These are phyloP conservation scores for Maccullochella peelii DNA, from an alignment of 2,113 vertebrate genomes.

Conservation along the genomic window DNA sequence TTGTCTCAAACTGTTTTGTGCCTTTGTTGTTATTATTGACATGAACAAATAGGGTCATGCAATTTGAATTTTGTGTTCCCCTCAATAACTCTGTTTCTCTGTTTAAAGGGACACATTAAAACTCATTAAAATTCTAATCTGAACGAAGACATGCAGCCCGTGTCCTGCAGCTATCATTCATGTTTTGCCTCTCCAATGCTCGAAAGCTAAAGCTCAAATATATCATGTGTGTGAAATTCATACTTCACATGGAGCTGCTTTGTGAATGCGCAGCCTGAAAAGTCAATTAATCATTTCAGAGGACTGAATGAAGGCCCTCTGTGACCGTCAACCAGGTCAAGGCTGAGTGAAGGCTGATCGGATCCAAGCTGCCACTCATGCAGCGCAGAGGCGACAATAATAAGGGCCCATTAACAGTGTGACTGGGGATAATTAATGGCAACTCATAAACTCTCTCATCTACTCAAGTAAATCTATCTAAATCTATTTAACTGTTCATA, in stretches of 20 bases:
- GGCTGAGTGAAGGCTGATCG: constrained; percentile 11
- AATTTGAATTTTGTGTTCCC: background rate
- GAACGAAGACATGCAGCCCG: background rate
- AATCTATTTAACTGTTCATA: background rate
- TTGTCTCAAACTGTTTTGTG: background rate
- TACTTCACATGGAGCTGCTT: constrained; percentile 4
- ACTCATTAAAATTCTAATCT: background rate
- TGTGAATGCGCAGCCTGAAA: background rate
- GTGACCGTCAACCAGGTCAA: background rate
- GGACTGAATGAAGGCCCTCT: constrained; percentile 1
- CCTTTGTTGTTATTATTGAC: background rate
- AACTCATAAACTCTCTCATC: constrained; percentile 18
- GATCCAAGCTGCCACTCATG: background rate
- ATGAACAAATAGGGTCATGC: background rate
- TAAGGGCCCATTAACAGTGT: constrained; percentile 9
- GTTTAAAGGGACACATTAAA: background rate
- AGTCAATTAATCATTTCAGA: constrained; percentile 26
- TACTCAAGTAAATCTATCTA: constrained; percentile 2
- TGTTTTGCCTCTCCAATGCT: background rate
- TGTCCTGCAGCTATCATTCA: background rate
- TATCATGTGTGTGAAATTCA: background rate
- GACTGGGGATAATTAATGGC: constrained; percentile 33
- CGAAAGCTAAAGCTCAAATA: background rate
- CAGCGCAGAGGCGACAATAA: constrained; percentile 10
- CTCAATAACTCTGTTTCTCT: background rate